These are phyloP conservation scores for Myocastor coypus DNA, from an alignment of 2,113 vertebrate genomes.

Conservation along the genomic window DNA sequence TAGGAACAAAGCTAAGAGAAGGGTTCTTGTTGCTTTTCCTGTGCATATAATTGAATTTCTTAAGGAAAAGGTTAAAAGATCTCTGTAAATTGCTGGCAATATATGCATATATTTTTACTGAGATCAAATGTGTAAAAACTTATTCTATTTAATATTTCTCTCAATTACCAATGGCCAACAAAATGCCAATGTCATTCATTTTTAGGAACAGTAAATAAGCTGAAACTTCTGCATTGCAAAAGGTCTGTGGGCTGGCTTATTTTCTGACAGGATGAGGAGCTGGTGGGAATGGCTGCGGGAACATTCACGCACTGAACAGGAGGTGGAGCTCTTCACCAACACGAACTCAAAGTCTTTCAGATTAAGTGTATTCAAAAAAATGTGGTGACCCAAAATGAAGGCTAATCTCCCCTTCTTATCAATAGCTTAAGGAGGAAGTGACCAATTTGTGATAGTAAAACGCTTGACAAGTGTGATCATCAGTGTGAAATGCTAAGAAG, in stretches of 20 bases:
- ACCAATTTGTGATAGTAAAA: background rate
- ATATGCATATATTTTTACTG: background rate
- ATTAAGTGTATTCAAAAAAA: background rate
- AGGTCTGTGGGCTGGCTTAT: rapidly evolving
- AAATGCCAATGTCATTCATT: background rate
- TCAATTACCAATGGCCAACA: background rate
- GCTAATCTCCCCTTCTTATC: background rate
- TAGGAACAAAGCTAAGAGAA: background rate
- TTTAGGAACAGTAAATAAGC: background rate
- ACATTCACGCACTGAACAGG: slow-evolving; percentile 78
- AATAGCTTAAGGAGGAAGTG: background rate
- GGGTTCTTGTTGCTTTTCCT: background rate
- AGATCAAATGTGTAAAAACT: background rate
- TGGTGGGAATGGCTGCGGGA: background rate
- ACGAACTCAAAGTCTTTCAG: background rate
- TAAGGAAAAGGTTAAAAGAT: slow-evolving; percentile 30
- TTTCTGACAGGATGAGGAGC: background rate
- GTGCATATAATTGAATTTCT: slow-evolving; percentile 8
- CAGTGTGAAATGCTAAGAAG: background rate
- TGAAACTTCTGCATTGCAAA: background rate
- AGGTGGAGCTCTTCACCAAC: slow-evolving; percentile 88
- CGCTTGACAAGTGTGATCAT: background rate
- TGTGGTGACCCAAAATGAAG: background rate
- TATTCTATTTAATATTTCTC: background rate
- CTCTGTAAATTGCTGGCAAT: slow-evolving; percentile 14